Base-by-base conservation (phyloP, 2,888 invertebrate genomes). In the Shargacucullia verbasci region DNA sequence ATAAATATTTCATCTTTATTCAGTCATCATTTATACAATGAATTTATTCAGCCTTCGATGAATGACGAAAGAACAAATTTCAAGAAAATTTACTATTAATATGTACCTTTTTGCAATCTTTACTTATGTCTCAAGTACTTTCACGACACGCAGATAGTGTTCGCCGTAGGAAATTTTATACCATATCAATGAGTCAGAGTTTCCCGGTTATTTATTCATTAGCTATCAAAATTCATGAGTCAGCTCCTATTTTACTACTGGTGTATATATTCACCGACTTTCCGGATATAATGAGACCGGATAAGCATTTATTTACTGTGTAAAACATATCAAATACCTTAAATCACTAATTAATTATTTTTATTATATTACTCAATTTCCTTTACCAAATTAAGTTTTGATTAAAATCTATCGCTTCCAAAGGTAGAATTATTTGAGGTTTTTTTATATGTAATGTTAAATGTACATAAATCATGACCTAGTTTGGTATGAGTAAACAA, bases 181-280 rank as follows among this genome's bases (percentile, higher is more conserved):
- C 33, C 11, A 13, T 40, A 43, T 47, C 27, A 38, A 44, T 56
- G 62, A 72, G 34, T 57, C 45, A 60, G 15, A 41, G 33, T 14
- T 20, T 5, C n/a, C 47, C 31, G 39, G 8, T 66, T 38, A 71
- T 43, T 57, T 47, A 57, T 59, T 54, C 13, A 70, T 54, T 54
- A 56, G 35, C 53, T 49, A 67, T 57, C 43, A 60, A 59, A 59
- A 59, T 50, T 58, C 58, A 59, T 70, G 57, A 62, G 27, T 72
- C 47, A 59, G 15, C 14, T 31, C 11, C 6, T 31, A 39, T 54
- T 44, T 49, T 12, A 55, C 12, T 54, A 39, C 13, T 20, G 39
- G n/a, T 0, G 29, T 20, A 29, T 48, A 56, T 43, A 55, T 64
- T 48, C 55, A 34, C 27, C 47, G n/a, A 9, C 33, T 20, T 48